Evolutionary conservation across 2,113 vertebrate genomes (phyloP).

Genomic region (Ptyas mucosa): DNA sequence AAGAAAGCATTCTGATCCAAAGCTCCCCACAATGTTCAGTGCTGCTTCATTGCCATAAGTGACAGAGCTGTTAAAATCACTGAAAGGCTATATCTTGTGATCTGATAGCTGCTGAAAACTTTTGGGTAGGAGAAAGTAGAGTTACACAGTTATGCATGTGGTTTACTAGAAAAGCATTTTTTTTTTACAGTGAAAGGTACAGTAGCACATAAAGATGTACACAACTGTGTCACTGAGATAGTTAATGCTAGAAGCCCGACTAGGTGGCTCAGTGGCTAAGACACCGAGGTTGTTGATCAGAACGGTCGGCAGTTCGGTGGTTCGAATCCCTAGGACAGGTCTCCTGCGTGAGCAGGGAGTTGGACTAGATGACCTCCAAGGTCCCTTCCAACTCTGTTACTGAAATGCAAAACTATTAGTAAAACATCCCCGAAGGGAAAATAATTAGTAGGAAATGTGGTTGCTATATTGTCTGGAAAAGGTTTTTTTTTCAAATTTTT

Average conservation of each 20-base stretch:
- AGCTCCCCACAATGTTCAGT: neutral
- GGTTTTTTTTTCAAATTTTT: too few species aligned
- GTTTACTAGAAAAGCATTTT: neutral
- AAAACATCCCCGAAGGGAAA: neutral
- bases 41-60: neutral
- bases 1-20: neutral
- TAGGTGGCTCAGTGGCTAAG: too few species aligned
- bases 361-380: too few species aligned
- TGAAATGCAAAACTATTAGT: neutral
- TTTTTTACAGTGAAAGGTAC: too few species aligned
- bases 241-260: neutral
- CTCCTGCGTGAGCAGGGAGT: too few species aligned
- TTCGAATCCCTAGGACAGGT: too few species aligned
- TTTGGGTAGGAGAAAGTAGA: neutral
- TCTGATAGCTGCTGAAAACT: neutral
- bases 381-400: too few species aligned
- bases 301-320: too few species aligned
- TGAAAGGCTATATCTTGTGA: neutral
- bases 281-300: too few species aligned
- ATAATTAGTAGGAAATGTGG: neutral
- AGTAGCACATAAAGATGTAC: neutral
- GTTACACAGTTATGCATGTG: neutral
- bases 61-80: neutral
- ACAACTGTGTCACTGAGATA: neutral
- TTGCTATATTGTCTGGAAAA: neutral